Base-by-base conservation (phyloP, 2,797 vertebrate genomes). In the Macrochelys suwanniensis region DNA sequence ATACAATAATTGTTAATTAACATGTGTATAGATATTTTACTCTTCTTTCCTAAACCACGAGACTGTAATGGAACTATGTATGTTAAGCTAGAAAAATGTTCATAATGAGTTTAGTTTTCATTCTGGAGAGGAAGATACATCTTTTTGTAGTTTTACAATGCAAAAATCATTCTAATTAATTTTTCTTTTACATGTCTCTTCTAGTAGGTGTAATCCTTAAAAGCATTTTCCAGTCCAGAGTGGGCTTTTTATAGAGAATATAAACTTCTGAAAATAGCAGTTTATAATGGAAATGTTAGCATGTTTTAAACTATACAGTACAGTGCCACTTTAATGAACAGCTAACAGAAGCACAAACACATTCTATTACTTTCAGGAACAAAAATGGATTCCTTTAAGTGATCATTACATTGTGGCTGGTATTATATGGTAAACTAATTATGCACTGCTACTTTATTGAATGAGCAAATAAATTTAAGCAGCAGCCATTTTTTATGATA, bases 161-260 rank as follows among this genome's bases (percentile, higher is more conserved):
- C 61, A 84, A 89, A 83, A 88, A 57, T 33, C 49, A 25, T 89
- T 95, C 86, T 85, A 50, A 87, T 84, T 76, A 82, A 82, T 51
- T 89, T 92, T 28, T 84, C 42, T 87, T 23, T 50, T 49, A 85
- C 49, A 11, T 31, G n/a, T 45, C 94, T 92, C 78, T 89, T 96
- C 56, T 37, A 84, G 59, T 19, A 87, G 37, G 87, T 19, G 3
- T 4, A 68, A 23, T 31, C 42, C 65, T 92, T 94, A 74, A 84
- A 87, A 87, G 6, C 79, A 56, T 54, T 93, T 94, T 94, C 91
- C 90, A 61, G 89, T 89, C 82, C 33, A 90, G 9, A 16, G 31
- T 81, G 59, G 17, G 89, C 94, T 65, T 78, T 76, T 28, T 16
- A 83, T 10, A 47, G 23, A 47, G 33, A 1, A 11, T 25, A 47